These are phyloP conservation scores for Diuraphis noxia DNA, from an alignment of 1,140 invertebrate genomes.

Conservation along the genomic window DNA sequence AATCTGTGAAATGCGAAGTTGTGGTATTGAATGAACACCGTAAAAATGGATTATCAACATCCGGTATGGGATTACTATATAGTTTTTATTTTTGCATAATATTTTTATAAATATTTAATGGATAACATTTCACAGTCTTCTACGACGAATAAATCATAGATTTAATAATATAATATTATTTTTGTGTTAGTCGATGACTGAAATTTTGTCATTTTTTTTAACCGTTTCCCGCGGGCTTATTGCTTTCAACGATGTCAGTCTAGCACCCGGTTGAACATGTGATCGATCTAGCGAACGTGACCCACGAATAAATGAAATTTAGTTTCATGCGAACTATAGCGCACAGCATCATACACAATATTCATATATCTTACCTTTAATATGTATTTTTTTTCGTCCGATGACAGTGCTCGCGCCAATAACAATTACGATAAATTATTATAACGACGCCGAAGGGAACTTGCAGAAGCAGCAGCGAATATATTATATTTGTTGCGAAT, in stretches of 20 bases:
- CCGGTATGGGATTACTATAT: neutral
- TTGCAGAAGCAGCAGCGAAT: neutral
- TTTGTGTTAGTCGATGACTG: neutral
- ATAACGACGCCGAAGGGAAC: neutral
- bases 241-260: too few species aligned
- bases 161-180: neutral
- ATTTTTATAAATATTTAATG: neutral
- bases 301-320: neutral
- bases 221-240: neutral
- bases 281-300: neutral
- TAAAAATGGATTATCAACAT: neutral
- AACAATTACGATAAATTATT: slow-evolving; percentile 3
- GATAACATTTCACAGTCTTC: neutral
- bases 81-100: neutral
- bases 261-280: neutral
- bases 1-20: neutral
- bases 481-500: neutral
- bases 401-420: neutral
- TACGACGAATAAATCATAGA: neutral
- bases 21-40: neutral
- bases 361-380: neutral
- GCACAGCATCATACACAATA: neutral
- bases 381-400: neutral
- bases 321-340: neutral
- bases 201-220: neutral